phyloP scores from a whole-genome alignment of 2,113 vertebrate species.

The Otocyon megalotis region DNA sequence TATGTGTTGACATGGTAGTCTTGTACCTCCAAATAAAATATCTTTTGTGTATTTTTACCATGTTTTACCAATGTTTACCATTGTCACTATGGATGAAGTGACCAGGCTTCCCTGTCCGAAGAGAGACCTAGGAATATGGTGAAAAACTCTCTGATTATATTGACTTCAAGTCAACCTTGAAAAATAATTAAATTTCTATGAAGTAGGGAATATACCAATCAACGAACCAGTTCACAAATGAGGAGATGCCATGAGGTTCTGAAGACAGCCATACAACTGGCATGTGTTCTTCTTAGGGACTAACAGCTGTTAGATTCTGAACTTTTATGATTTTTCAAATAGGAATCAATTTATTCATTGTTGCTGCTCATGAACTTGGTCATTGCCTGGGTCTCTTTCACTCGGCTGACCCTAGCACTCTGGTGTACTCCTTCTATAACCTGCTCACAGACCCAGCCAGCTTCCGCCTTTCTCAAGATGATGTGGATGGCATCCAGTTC shows the following conservation, averaged over 20 bases:
- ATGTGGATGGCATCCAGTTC: conserved; percentile 88
- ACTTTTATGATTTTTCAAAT: conserved; percentile 54
- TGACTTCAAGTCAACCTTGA: neutral
- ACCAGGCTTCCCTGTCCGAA: neutral
- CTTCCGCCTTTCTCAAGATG: conserved; percentile 88
- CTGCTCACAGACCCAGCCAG: conserved; percentile 75
- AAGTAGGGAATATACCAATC: neutral
- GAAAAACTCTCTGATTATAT: neutral
- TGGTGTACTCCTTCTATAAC: conserved; percentile 90
- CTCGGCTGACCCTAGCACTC: conserved; percentile 83
- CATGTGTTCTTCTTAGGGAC: no score
- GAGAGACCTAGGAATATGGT: neutral
- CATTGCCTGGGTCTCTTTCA: conserved; percentile 91
- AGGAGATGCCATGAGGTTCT: neutral
- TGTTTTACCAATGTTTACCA: neutral
- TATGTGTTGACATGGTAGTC: neutral
- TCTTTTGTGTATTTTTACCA: neutral
- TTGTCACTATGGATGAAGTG: neutral
- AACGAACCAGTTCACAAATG: neutral
- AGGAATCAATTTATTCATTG: conserved; percentile 90
- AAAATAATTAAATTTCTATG: neutral
- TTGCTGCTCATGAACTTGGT: conserved; percentile 92
- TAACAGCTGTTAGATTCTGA: neutral
- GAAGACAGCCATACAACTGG: neutral
- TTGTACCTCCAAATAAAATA: neutral